These are phyloP conservation scores for Aplodontia rufa DNA, from an alignment of 2,113 vertebrate genomes.

Conservation along the genomic window DNA sequence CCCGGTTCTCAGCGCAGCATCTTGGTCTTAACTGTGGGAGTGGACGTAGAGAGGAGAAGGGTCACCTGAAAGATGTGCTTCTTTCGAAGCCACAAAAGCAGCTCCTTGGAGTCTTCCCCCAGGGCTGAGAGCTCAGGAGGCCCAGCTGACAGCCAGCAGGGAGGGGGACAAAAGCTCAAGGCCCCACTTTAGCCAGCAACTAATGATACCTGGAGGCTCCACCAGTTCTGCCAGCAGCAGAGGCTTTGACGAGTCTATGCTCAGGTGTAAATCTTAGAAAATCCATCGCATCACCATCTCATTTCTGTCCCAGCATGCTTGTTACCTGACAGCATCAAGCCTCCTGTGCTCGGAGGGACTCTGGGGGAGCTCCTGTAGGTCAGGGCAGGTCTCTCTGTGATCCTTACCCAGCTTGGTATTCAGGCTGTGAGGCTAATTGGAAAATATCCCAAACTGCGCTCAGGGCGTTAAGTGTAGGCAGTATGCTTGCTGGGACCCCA, in stretches of 20 bases:
- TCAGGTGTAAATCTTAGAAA: not conserved
- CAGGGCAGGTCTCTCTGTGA: not conserved
- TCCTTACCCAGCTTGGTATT: not conserved
- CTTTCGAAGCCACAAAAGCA: not conserved
- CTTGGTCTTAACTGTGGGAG: not conserved
- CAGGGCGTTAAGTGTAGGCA: too few relatives aligned
- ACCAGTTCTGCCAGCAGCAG: not conserved
- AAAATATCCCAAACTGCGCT: not conserved
- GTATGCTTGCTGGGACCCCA: not conserved
- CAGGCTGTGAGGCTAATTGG: not conserved
- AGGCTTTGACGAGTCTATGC: not conserved
- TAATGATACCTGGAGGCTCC: not conserved
- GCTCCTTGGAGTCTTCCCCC: not conserved
- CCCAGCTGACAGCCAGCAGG: not conserved
- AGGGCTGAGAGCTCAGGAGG: not conserved
- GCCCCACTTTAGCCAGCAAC: not conserved
- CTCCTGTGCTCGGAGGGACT: not conserved
- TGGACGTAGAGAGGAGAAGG: not conserved
- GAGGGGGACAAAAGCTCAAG: not conserved
- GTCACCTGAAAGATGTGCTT: not conserved
- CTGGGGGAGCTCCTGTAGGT: not conserved
- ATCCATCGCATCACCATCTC: not conserved
- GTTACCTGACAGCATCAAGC: not conserved
- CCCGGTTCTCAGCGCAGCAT: not conserved
- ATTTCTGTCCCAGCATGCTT: not conserved